Evolutionary conservation across 2,888 invertebrate species (phyloP), one percentile per base, ranked within the genome.

Genomic region (Unio delphinus): DNA sequence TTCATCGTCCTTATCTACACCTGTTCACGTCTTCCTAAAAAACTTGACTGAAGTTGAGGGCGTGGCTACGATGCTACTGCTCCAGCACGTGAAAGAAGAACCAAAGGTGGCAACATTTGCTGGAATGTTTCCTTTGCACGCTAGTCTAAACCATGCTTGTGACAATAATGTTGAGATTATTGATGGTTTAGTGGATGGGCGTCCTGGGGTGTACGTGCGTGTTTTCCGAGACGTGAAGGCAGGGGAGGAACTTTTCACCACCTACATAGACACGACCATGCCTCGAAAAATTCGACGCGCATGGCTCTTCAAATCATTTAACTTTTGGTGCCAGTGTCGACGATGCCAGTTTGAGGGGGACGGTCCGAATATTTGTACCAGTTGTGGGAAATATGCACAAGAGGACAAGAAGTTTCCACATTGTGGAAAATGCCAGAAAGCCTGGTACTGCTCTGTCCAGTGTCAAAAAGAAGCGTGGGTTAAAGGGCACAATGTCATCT

Each of bases 121-220:
- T 5, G 86, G 86, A 8, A 81, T 87, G 80, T 87, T 86, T 63
- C 83, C 87, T 5, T 72, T 87, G 8, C 87, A 87, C 68, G 85
- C 86, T 23, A 86, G 87, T 65, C 71, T 83, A n/a, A 87, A 87
- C 66, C 87, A 87, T 65, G 82, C 84, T 4, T 87, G 87, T 65
- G 74, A 80, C 67, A 85, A 87, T 70, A 87, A 84, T 68, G 85
- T 84, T 1, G 85, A 85, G 63, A 85, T 87, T 3, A 80, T 78
- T 68, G 83, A 87, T 67, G 83, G 84, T 0, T 77, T 74, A 3
- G 78, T 75, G 2, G 64, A 82, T 55, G 81, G 80, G 4, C 72
- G 73, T 34, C 83, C 84, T 6, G 85, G 83, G 3, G 82, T 87
- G 11, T 78, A 78, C 67, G 82, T 87, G 30, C 79, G 76, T 18